phyloP scores from a whole-genome alignment of 2,888 invertebrate genomes.

The Noctua pronuba region DNA sequence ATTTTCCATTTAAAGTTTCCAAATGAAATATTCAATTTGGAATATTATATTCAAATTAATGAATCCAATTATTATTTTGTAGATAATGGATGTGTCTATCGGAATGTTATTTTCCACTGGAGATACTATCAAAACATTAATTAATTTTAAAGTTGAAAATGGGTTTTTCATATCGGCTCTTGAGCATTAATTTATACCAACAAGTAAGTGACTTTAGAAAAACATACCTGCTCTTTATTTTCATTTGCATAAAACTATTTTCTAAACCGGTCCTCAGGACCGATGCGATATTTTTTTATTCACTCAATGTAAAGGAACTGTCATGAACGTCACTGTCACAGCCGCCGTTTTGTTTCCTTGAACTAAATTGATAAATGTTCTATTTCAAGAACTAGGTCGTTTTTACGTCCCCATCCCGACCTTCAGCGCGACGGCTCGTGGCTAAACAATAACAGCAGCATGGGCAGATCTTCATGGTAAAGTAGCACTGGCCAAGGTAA shows the following conservation, averaged over 20 bases:
- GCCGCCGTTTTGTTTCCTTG: not conserved
- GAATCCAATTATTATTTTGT: conserved; percentile 35
- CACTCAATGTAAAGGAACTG: not conserved
- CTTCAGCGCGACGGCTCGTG: not conserved
- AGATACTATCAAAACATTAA: conserved; percentile 13
- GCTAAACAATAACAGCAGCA: not conserved
- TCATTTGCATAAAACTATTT: not conserved
- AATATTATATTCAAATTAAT: conserved; percentile 35
- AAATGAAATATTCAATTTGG: conserved; percentile 36
- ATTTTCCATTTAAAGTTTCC: conserved; percentile 41
- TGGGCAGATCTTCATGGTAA: not conserved
- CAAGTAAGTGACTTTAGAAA: not conserved
- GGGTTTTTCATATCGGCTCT: not conserved
- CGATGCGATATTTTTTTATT: not conserved
- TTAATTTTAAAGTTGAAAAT: conserved; percentile 14
- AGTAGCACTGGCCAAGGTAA: not conserved
- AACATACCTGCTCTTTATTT: not conserved
- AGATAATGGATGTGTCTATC: conserved; percentile 17
- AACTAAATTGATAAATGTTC: not conserved
- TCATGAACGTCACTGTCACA: not conserved
- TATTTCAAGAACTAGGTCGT: not conserved
- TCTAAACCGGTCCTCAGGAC: not conserved
- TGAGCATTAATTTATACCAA: not conserved
- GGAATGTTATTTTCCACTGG: conserved; percentile 24
- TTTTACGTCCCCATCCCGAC: not conserved